Base-by-base conservation (phyloP, 2,888 invertebrate species). In the Hipparchia sbordonii region DNA sequence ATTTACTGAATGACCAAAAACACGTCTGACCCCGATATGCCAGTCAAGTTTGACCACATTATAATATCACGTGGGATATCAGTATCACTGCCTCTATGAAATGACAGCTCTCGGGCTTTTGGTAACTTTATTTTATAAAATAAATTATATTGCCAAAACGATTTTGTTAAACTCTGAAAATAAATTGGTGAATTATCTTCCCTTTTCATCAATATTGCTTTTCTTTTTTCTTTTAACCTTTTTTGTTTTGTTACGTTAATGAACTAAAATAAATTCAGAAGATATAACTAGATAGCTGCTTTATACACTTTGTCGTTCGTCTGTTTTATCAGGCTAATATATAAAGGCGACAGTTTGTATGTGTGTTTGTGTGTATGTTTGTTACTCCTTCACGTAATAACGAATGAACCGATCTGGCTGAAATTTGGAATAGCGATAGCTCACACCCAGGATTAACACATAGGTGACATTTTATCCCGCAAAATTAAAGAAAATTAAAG, bases 91-190 rank as follows among this genome's bases (percentile, higher is more conserved):
- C 23, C 57, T 57, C 57, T 57, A 57, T 13, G 8, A 23, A 8
- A 13, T 23, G 23, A 23, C 8, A 57, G 23, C 57, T 57, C 23
- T 23, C 57, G 13, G 57, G 23, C 8, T 23, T 51, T 12, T 12
- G 65, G 23, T 52, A 52, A 65, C 65, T 65, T 65, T 65, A 65
- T 65, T 52, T 33, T 65, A 10, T 52, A 65, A 65, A 65, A 65
- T 52, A 52, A 65, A 52, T 52, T 65, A 65, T 12, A 65, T 52
- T 52, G 51, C 23, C 65, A 33, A 39, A 65, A 51, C 33, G 52
- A 65, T 65, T 65, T 6, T 33, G 23, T 23, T 23, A 52, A 65
- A 65, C 52, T 65, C 12, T 23, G 51, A 52, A 65, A 65, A 65
- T 52, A 52, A 65, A 63, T 63, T 63, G 48, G 65, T 65, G 33